phyloP scores from a whole-genome alignment of 1,140 invertebrate species.

The Chironomus striatipennis region DNA sequence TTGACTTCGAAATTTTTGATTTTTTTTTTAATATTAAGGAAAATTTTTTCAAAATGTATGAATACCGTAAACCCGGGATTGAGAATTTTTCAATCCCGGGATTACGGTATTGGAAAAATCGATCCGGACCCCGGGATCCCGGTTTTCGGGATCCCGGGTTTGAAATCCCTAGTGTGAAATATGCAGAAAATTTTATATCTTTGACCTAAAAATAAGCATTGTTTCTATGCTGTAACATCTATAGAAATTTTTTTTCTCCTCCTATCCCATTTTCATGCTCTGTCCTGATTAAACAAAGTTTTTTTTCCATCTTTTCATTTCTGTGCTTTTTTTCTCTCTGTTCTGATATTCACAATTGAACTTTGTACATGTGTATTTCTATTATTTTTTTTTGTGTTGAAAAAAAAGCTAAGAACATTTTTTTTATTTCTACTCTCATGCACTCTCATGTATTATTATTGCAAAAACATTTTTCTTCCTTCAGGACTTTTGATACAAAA shows the following conservation, averaged over 20 bases:
- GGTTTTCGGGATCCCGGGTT: no score
- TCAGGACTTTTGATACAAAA: neutral
- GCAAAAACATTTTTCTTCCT: neutral
- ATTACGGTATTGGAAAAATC: no score
- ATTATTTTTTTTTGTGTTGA: neutral
- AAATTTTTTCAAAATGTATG: no score
- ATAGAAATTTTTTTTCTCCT: neutral
- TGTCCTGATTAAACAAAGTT: slow-evolving; percentile 7
- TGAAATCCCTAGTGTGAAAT: neutral
- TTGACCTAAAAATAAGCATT: slow-evolving; percentile 9
- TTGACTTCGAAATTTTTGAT: no score
- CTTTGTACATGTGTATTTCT: slow-evolving; percentile 8
- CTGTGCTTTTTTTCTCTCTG: neutral
- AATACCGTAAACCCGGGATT: no score
- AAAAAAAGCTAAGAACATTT: neutral
- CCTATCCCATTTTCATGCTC: neutral
- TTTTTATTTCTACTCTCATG: neutral
- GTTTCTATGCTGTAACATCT: slow-evolving; percentile 1
- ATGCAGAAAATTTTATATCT: slow-evolving; percentile 9
- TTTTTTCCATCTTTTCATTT: neutral
- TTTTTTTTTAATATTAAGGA: no score
- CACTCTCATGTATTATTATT: neutral
- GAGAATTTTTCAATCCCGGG: no score
- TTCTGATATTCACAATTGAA: neutral
- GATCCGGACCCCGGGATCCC: no score